Evolutionary conservation across 2,888 invertebrate genomes (phyloP), one percentile per base, ranked within the genome.

Genomic region (Meloe dianella): DNA sequence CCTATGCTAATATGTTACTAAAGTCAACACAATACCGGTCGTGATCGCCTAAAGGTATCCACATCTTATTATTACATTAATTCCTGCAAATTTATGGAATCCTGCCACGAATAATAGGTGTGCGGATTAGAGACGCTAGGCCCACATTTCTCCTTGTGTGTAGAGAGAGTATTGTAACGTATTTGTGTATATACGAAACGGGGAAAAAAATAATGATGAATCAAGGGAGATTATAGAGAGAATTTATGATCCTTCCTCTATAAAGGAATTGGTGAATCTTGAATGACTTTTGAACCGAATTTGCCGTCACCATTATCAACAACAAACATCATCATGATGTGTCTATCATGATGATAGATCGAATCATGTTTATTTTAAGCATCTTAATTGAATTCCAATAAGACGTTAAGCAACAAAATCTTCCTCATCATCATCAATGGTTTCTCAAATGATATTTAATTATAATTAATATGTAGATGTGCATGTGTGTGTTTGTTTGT

Each of bases 1-100:
- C 65, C 68, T 65, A 79, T 77, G 76, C 74, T 76, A 75, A 79
- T 78, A 76, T 75, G 76, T 78, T 76, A 68, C 74, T 77, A 77
- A 77, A 79, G 76, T 78, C 79, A 76, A 79, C 77, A 80, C 79
- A 80, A 80, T 80, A 77, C 47, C 66, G 67, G 68, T 77, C 80
- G 80, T 80, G 80, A 80, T 72, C 61, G 78, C 80, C 77, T 67
- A 72, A 72, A 76, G 80, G 74, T 72, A 68, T 66, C 63, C 64
- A 71, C 71, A 76, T 78, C 75, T 77, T 76, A 77, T 77, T 77
- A 78, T 78, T 79, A 79, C 77, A 77, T 77, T 77, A 77, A 78
- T 78, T 77, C 69, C 75, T 74, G 75, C 72, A 77, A 78, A 79
- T 79, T 78, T 78, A 78, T 78, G 75, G 74, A 78, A 76, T 77